Conservation (phyloP, 2,797 vertebrate species). For the Girardinus metallicus region DNA sequence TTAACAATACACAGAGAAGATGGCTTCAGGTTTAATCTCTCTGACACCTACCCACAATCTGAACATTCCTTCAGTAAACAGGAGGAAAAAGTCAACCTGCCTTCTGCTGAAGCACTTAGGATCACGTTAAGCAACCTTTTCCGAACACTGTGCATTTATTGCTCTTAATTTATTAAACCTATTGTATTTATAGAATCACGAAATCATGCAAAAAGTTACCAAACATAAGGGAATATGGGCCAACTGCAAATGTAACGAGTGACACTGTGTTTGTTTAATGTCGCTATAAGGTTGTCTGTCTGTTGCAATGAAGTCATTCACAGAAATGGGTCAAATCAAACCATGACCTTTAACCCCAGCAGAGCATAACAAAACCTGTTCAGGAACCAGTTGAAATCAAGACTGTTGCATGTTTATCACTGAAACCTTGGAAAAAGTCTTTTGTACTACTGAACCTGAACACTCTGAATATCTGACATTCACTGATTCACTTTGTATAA, state of each 20-base stretch:
- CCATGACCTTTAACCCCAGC: neutral
- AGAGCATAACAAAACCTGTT: neutral
- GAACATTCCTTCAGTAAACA: neutral
- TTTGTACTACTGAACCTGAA: slow-evolving; percentile 13
- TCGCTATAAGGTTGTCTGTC: slow-evolving; percentile 32
- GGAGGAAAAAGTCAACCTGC: neutral
- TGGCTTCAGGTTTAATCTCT: neutral
- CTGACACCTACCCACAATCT: neutral
- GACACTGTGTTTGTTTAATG: slow-evolving; percentile 53
- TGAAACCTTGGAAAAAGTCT: slow-evolving; percentile 11
- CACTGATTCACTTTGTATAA: neutral
- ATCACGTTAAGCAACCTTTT: neutral
- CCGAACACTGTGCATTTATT: slow-evolving; percentile 29
- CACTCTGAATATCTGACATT: neutral
- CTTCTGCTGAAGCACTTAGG: neutral
- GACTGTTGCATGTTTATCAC: slow-evolving; percentile 9
- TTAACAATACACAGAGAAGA: neutral
- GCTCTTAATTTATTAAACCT: slow-evolving; percentile 5
- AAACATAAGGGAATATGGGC: slow-evolving; percentile 56
- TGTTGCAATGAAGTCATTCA: neutral
- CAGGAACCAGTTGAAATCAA: slow-evolving; percentile 4
- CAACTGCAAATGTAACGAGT: slow-evolving; percentile 43
- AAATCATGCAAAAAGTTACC: neutral
- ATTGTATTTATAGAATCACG: neutral
- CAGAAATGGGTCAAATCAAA: neutral